phyloP scores from a whole-genome alignment of 2,888 invertebrate genomes.

The Rhingia rostrata region DNA sequence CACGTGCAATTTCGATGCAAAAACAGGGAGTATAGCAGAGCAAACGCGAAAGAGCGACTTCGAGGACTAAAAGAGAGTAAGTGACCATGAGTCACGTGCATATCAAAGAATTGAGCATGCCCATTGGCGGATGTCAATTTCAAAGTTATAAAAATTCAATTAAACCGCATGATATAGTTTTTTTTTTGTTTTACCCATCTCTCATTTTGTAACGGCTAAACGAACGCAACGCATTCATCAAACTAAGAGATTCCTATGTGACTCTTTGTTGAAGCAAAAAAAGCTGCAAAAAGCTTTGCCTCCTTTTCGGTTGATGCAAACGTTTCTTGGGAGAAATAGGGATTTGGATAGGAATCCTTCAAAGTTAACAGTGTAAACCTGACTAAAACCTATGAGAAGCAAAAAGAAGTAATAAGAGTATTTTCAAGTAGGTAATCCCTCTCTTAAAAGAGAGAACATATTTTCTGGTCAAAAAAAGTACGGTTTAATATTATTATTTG shows the following conservation, averaged over 20 bases:
- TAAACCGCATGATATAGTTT: conserved; percentile 63
- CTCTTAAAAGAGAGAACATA: not conserved
- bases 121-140: conserved; percentile 52
- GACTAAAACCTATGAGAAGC: not conserved
- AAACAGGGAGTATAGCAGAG: conserved; percentile 34
- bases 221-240: conserved; percentile 51
- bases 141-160: conserved; percentile 59
- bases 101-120: conserved; percentile 60
- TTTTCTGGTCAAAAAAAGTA: too few species aligned
- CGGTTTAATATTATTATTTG: too few species aligned
- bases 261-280: not conserved
- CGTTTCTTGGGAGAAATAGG: not conserved
- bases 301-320: not conserved
- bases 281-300: conserved; percentile 40
- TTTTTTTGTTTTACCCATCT: conserved; percentile 6
- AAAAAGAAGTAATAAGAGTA: not conserved
- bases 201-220: conserved; percentile 15
- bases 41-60: conserved; percentile 7
- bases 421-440: not conserved
- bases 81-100: conserved; percentile 61
- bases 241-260: conserved; percentile 4
- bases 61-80: conserved; percentile 17
- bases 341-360: not conserved
- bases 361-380: conserved; percentile 2
- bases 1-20: conserved; percentile 62